Evolutionary conservation across 1,140 invertebrate genomes (phyloP), one percentile per base, ranked within the genome.

Genomic region (Drosophila setifemur): DNA sequence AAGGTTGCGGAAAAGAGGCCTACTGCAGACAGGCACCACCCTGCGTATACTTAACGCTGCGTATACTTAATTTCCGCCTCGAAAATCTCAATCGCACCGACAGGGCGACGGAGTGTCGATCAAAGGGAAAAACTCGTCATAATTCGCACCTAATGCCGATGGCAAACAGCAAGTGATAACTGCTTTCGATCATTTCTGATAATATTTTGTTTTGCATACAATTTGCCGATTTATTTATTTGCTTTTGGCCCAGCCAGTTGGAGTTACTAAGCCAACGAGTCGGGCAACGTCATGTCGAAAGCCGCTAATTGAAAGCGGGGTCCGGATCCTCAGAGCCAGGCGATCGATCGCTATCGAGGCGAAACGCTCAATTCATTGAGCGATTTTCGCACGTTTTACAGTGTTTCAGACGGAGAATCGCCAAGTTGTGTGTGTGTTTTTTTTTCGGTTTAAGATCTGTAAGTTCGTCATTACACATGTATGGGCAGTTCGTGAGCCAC

Each of bases 131-230:
- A 61, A 63, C 57, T 83, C 66, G 64, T 85, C 79, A 85, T 72
- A 79, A 79, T 85, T 86, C 79, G 31, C 75, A 66, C 54, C 52
- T 66, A 83, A 83, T 85, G 33, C 79, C 43, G 14, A 25, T 11
- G 31, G 54, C 47, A 75, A 81, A 77, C 71, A 77, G 11, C 43
- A 48, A 37, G 61, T 47, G 70, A 44, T 54, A 79, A 71, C 76
- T 64, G 64, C 69, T 68, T 70, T 74, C 71, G 72, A 86, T 74
- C 70, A 85, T 53, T 72, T 66, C 42, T 55, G 67, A 79, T 85
- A 86, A 85, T 85, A 85, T 79, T 86, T 85, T 86, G 81, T 86
- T 85, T 85, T 86, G 57, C 79, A 70, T 57, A 69, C 63, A 39
- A 57, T 58, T 77, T 50, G 33, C 44, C 58, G 55, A 76, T 72